Base-by-base conservation (phyloP, 2,113 vertebrate genomes). In the Gobiocypris rarus region DNA sequence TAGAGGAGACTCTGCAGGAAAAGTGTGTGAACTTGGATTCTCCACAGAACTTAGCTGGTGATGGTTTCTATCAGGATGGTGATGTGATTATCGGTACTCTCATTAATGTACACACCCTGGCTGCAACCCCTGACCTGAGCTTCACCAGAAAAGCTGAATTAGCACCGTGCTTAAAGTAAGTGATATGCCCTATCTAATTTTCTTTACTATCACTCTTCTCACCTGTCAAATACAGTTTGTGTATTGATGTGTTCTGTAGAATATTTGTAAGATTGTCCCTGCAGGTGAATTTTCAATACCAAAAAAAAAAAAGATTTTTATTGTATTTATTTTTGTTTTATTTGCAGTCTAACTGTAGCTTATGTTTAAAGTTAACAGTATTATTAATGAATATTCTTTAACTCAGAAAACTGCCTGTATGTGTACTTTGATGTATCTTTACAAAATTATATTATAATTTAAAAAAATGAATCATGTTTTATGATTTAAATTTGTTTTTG, bases 41-140 rank as follows among this genome's bases (percentile, higher is more conserved):
- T 7, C 34, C 85, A 3, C 52, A 50, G 9, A 58, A 50, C 14
- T 54, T 87, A 0, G 75, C 82, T 2, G 9, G 58, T 45, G 82
- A 65, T n/a, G 89, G 92, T 81, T 86, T 94, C 81, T 94, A 73
- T 28, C 89, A 88, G 87, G 90, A 93, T 74, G 93, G 93, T 52
- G 92, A 94, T 22, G 85, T 94, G 63, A 82, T 94, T 45, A 87
- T 94, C 0, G 93, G 93, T 10, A 91, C 90, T 28, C 89, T 94
- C 31, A 91, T 94, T 81, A 90, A 79, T 65, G 48, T 94, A 31
- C 87, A 90, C 85, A 90, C 83, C 75, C 85, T 67, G 45, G 85
- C 87, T 38, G 61, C 87, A 24, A 43, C 56, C 26, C 26, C 85
- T 17, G 86, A 91, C 50, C 48, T 91, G 65, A 75, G 54, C 67